Conservation (phyloP, 2,113 vertebrate genomes). For the Tragelaphus scriptus region DNA sequence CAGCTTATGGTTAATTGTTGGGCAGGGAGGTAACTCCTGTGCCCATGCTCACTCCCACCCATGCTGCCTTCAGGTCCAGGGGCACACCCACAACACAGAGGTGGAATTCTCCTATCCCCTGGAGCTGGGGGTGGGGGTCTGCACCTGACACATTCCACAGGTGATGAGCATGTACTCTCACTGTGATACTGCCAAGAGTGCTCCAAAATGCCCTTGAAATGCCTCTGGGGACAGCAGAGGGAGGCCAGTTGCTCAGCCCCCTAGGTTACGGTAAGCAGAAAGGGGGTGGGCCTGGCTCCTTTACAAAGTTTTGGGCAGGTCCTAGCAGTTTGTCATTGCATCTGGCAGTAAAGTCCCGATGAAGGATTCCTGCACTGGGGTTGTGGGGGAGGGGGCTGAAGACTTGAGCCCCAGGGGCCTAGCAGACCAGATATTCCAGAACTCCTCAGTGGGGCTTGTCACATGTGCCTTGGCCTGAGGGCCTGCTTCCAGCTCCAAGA, state of each 20-base stretch:
- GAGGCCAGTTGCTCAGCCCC: background rate
- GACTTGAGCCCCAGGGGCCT: background rate
- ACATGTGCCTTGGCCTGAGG: slow-evolving; percentile 1
- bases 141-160: slow-evolving; percentile 49
- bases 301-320: slow-evolving; percentile 30
- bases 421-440: slow-evolving; percentile 60
- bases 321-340: background rate
- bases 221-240: background rate
- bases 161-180: background rate
- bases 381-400: background rate
- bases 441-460: background rate
- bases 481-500: background rate
- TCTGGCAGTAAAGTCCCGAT: background rate
- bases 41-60: background rate
- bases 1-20: background rate
- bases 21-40: background rate
- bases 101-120: background rate
- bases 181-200: background rate
- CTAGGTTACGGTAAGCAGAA: background rate
- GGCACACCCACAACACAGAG: background rate
- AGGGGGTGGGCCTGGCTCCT: background rate
- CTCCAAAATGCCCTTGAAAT: slow-evolving; percentile 25
- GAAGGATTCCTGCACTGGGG: background rate
- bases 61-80: background rate
- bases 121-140: background rate